Conservation (phyloP, 2,888 invertebrate species). For the Trilocha varians region DNA sequence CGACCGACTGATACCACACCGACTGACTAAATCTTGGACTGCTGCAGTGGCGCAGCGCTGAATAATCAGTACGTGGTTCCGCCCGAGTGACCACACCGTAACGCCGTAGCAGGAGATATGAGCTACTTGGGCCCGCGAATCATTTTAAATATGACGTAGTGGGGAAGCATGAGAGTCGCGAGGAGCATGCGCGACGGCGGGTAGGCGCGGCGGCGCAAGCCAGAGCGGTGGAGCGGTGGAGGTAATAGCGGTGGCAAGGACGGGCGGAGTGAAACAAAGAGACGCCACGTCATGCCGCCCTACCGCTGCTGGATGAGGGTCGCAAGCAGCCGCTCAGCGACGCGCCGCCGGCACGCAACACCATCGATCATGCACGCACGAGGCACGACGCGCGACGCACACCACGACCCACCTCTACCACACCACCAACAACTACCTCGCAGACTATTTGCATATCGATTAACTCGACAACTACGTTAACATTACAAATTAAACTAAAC, state of each 20-base stretch:
- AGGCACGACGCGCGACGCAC: too few relatives aligned
- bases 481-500: background rate
- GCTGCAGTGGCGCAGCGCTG: slow-evolving; percentile 22
- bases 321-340: slow-evolving; percentile 33
- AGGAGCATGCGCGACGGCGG: slow-evolving; percentile 54
- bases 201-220: slow-evolving; percentile 56
- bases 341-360: slow-evolving; percentile 43
- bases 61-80: slow-evolving; percentile 29
- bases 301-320: slow-evolving; percentile 33
- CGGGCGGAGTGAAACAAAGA: slow-evolving; percentile 47
- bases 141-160: slow-evolving; percentile 54
- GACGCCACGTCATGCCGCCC: slow-evolving; percentile 36
- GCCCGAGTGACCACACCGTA: slow-evolving; percentile 27
- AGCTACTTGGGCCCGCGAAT: slow-evolving; percentile 43
- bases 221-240: slow-evolving; percentile 30
- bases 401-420: slow-evolving; percentile 44
- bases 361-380: slow-evolving; percentile 60
- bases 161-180: slow-evolving; percentile 43
- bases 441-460: slow-evolving; percentile 51
- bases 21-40: slow-evolving; percentile 18
- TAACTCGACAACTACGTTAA: slow-evolving; percentile 12
- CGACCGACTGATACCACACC: slow-evolving; percentile 33
- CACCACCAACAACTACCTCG: slow-evolving; percentile 23
- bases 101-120: slow-evolving; percentile 28
- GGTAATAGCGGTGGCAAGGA: slow-evolving; percentile 35